A percentile compares a stretch with the other conserved stretches of the same genome.
phyloP scores from a whole-genome alignment of 2,797 vertebrate genomes.

The Gymnothorax javanicus region DNA sequence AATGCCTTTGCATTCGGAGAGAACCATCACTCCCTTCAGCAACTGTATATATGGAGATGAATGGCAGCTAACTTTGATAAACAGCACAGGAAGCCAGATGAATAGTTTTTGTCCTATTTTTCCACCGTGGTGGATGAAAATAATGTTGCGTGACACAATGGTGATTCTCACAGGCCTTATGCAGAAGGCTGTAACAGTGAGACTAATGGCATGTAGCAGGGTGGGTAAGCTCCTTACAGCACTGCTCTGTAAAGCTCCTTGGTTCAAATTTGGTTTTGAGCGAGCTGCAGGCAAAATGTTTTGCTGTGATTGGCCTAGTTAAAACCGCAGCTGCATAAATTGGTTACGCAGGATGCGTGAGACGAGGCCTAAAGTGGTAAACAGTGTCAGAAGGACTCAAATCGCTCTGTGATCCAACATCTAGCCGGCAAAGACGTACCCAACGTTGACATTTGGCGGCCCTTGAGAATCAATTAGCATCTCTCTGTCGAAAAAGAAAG shows the following conservation, averaged over 20 bases:
- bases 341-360: neutral
- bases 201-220: neutral
- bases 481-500: neutral
- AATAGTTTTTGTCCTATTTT: neutral
- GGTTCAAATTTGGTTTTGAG: neutral
- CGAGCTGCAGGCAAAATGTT: neutral
- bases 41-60: neutral
- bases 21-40: neutral
- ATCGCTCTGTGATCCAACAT: neutral
- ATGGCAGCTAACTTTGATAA: neutral
- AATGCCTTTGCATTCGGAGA: neutral
- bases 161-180: no score
- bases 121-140: neutral
- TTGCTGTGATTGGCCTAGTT: neutral
- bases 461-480: constrained; percentile 14
- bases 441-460: neutral
- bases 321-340: constrained; percentile 4
- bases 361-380: neutral
- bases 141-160: neutral
- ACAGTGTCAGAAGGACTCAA: neutral
- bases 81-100: neutral
- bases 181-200: neutral
- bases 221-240: neutral
- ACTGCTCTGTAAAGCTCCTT: neutral
- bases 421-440: neutral